Base-by-base conservation (phyloP, 2,113 vertebrate species). In the Urocolius indicus region DNA sequence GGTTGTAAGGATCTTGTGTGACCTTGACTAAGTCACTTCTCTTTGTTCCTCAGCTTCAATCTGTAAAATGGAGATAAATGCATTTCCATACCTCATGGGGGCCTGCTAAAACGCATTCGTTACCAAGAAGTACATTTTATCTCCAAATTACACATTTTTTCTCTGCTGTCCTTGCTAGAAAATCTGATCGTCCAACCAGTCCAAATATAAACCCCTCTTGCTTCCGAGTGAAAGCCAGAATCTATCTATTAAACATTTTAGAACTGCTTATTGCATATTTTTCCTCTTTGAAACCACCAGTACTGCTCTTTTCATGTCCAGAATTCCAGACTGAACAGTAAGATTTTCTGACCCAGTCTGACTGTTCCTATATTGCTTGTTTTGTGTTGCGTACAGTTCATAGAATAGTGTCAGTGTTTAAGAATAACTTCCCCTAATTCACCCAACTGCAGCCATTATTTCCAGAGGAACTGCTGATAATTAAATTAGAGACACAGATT, bases 51-150 rank as follows among this genome's bases (percentile, higher is more conserved):
- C 61, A 91, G 84, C 90, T 86, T 90, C 87, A 90, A 88, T 94
- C 93, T 97, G 94, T 95, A 93, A 94, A 96, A 94, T 81, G 36
- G 68, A 95, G 92, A 96, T 96, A 97, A 94, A 94, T 95, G 65
- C 26, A 95, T 96, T 96, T 96, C 87, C 94, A 95, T 94, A 93
- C 92, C 94, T 92, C 92, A 84, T 51, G 75, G 87, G 95, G 67
- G 27, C 72, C 68, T 88, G 84, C 72, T 93, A 80, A 93, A 95
- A 96, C 77, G 55, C 78, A 74, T 93, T 94, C 67, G 83, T 95
- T 95, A 95, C 82, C 82, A 94, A 93, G 95, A 93, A 93, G 46
- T 91, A 71, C 1, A 2, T 88, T 96, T 95, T 96, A 93, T 96
- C 95, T 93, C 55, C 16, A 69, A 83, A 90, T 95, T 93, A 93